These are phyloP conservation scores for Orthonyx spaldingii DNA, from an alignment of 2,113 vertebrate species.

Conservation along the genomic window DNA sequence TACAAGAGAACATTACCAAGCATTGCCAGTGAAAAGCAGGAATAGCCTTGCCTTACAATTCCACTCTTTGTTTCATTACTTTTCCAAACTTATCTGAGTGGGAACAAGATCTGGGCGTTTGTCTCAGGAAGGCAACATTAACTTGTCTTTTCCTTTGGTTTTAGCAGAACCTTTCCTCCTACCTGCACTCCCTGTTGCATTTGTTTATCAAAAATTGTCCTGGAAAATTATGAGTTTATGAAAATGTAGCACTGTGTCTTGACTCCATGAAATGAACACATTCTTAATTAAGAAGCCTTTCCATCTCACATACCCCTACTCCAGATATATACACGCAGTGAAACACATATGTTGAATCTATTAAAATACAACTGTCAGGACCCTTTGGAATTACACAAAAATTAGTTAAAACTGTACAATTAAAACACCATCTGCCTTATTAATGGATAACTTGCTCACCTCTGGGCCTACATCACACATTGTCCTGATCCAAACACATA, in stretches of 20 bases:
- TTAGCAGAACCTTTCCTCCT: not conserved
- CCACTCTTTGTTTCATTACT: not conserved
- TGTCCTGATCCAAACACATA: not conserved
- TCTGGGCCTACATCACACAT: not conserved
- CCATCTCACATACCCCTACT: not conserved
- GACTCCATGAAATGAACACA: not conserved
- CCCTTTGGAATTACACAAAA: not conserved
- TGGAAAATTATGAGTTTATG: not conserved
- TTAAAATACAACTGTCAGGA: not conserved
- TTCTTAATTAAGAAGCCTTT: not conserved
- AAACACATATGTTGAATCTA: not conserved
- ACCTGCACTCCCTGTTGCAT: not conserved
- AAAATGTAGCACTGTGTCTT: not conserved
- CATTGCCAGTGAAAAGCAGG: not conserved
- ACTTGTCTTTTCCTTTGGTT: not conserved
- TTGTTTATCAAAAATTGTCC: conserved; percentile 7
- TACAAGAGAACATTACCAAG: not conserved
- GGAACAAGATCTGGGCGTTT: not conserved
- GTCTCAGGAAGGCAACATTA: not conserved
- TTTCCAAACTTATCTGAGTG: conserved; percentile 29
- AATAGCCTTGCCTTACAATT: not conserved
- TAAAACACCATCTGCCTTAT: not conserved
- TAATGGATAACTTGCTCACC: not conserved
- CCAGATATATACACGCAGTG: not conserved
- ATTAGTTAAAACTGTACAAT: not conserved